Evolutionary conservation across 2,888 invertebrate genomes (phyloP), one percentile per base, ranked within the genome.

Genomic region (Muscina levida): DNA sequence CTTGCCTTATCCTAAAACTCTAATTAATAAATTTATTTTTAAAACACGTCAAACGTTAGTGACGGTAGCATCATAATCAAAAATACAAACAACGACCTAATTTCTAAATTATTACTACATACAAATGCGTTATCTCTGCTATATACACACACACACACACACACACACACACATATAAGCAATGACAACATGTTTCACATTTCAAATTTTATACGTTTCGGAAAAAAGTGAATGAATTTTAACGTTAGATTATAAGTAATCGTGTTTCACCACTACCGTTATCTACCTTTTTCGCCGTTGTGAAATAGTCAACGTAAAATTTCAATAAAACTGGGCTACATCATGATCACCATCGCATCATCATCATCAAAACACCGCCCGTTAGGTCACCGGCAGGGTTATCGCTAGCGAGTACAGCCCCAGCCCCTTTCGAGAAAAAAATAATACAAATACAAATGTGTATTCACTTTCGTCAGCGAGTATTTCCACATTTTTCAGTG

Each of bases 201-300:
- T 80, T 68, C 76, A 68, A 70, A 70, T 17, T 37, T 31, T 17
- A 2, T 11, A 62, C 62, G 62, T 62, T 31, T 31, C 31, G 31
- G n/a, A 37, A 57, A 74, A 74, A 74, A 62, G 77, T 81, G 81
- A 81, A 81, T 81, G 81, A 81, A 81, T 72, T 77, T 72, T 62
- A 62, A 22, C 17, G 22, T 19, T 66, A 22, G 39, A 62, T 62
- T 39, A 62, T n/a, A n/a, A n/a, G n/a, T 57, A 39, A 17, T 62
- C 62, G 62, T 22, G 62, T 19, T 19, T 22, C 37, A 37, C 11
- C 8, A 42, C 13, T 31, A 56, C 24, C 67, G 46, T 77, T 81
- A 77, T 81, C 77, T 77, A 77, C 81, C 74, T 77, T 77, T 57
- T 72, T 51, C 42, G n/a, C n/a, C n/a, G 24, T 24, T 42, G 13